Conservation (phyloP, 2,797 vertebrate genomes). For the Diplodus puntazzo region DNA sequence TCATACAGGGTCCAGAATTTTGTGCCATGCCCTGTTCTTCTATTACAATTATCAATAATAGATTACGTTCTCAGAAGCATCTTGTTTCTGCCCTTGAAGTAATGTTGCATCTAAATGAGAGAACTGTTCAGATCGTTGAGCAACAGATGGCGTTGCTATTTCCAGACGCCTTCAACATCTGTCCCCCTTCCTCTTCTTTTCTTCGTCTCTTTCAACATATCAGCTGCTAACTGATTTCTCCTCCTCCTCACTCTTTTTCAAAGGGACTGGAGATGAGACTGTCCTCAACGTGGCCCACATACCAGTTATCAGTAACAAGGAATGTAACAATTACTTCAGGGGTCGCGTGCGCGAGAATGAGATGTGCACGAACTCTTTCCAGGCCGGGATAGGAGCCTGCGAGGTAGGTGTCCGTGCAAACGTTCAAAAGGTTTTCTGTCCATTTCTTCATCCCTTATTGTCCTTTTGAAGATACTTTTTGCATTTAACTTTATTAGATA, state of each 20-base stretch:
- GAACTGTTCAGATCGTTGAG: slow-evolving; percentile 30
- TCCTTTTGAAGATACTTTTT: neutral
- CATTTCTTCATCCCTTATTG: neutral
- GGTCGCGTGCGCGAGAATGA: slow-evolving; percentile 91
- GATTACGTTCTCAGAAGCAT: slow-evolving; percentile 26
- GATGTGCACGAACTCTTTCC: slow-evolving; percentile 91
- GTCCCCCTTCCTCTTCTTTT: slow-evolving; percentile 38
- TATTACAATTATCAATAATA: slow-evolving; percentile 27
- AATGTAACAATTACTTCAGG: slow-evolving; percentile 89
- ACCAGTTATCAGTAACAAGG: slow-evolving; percentile 87
- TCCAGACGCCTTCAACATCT: slow-evolving; percentile 58
- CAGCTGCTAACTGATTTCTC: slow-evolving; percentile 26
- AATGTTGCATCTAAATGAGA: slow-evolving; percentile 51
- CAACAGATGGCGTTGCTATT: slow-evolving; percentile 65
- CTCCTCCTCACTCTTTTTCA: slow-evolving; percentile 33
- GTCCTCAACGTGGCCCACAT: slow-evolving; percentile 91
- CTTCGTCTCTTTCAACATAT: slow-evolving; percentile 13
- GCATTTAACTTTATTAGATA: neutral
- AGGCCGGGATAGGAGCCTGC: slow-evolving; percentile 89
- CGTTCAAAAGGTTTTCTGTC: neutral
- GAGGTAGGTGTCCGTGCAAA: slow-evolving; percentile 86
- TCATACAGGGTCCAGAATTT: too few relatives aligned
- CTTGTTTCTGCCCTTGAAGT: slow-evolving; percentile 57
- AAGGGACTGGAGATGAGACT: slow-evolving; percentile 86
- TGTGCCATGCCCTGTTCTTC: slow-evolving; percentile 1